A percentile compares a stretch with the other conserved stretches of the same genome.
These are phyloP conservation scores for Hemicrepidius hirtus DNA, from an alignment of 2,888 invertebrate genomes.

Conservation along the genomic window DNA sequence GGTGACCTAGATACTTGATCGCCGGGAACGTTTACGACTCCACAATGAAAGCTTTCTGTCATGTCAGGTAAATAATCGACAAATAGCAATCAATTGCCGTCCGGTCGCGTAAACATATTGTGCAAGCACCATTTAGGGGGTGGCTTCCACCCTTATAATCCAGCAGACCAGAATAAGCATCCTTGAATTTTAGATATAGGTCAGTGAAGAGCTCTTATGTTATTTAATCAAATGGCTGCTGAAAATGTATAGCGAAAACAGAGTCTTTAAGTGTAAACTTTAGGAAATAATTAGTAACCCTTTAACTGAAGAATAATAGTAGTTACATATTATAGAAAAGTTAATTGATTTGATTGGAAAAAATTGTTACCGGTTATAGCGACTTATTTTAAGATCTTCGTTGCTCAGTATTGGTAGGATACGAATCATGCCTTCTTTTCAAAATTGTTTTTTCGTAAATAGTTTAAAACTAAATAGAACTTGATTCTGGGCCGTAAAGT, in stretches of 20 bases:
- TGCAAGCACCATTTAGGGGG: slow-evolving; percentile 40
- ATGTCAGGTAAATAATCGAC: slow-evolving; percentile 50
- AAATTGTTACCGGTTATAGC: no score
- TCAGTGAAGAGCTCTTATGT: neutral
- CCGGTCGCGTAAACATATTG: slow-evolving; percentile 49
- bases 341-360: no score
- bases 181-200: neutral
- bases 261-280: no score
- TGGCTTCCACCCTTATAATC: slow-evolving; percentile 24
- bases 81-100: slow-evolving; percentile 48
- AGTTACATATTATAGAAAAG: no score
- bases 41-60: slow-evolving; percentile 40
- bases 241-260: no score
- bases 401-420: no score
- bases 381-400: no score
- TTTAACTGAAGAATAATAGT: no score
- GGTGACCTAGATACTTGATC: slow-evolving; percentile 44
- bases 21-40: slow-evolving; percentile 26
- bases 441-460: no score
- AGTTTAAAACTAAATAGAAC: no score
- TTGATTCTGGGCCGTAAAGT: no score
- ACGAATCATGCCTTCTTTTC: no score
- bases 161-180: slow-evolving; percentile 22
- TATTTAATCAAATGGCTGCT: neutral
- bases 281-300: neutral